Percentiles rank a stretch among this genome's conserved stretches.
These are phyloP conservation scores for Amblyraja radiata DNA, from an alignment of 2,797 vertebrate genomes.

Conservation along the genomic window DNA sequence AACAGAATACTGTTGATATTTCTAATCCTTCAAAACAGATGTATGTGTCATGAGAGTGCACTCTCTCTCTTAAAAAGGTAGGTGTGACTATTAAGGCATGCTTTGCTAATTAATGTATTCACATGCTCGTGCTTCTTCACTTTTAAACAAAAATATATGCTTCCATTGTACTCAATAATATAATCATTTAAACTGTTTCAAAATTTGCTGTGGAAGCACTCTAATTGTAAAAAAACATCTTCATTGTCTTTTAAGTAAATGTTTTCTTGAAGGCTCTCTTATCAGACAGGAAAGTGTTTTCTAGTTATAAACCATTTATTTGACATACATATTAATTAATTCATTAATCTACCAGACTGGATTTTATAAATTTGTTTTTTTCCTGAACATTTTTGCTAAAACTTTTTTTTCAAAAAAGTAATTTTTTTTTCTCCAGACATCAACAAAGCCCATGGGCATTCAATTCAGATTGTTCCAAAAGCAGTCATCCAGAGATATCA, in stretches of 20 bases:
- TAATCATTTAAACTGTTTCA: not conserved
- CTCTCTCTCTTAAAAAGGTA: constrained; percentile 73
- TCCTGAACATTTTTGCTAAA: not conserved
- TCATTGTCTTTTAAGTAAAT: not conserved
- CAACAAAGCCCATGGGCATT: constrained; percentile 60
- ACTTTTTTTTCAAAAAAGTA: not conserved
- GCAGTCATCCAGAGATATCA: constrained; percentile 55
- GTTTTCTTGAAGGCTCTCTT: not conserved
- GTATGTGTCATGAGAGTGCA: constrained; percentile 57
- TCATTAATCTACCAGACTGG: not conserved
- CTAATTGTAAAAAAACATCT: not conserved
- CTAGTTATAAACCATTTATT: not conserved
- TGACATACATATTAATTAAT: not conserved
- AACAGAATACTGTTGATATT: constrained; percentile 58
- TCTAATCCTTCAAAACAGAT: constrained; percentile 61
- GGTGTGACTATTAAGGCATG: constrained; percentile 42
- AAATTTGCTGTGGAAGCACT: not conserved
- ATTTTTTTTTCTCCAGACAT: constrained; percentile 57
- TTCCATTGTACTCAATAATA: too few relatives aligned
- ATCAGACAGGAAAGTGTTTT: not conserved
- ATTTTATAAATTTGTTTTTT: not conserved
- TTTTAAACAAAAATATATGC: not conserved
- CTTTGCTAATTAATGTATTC: not conserved
- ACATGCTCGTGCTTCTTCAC: not conserved
- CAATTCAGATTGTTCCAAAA: constrained; percentile 68